Percentiles rank a stretch among this genome's conserved stretches.
phyloP scores from a whole-genome alignment of 2,113 vertebrate genomes.

The Rhinolophus ferrumequinum region DNA sequence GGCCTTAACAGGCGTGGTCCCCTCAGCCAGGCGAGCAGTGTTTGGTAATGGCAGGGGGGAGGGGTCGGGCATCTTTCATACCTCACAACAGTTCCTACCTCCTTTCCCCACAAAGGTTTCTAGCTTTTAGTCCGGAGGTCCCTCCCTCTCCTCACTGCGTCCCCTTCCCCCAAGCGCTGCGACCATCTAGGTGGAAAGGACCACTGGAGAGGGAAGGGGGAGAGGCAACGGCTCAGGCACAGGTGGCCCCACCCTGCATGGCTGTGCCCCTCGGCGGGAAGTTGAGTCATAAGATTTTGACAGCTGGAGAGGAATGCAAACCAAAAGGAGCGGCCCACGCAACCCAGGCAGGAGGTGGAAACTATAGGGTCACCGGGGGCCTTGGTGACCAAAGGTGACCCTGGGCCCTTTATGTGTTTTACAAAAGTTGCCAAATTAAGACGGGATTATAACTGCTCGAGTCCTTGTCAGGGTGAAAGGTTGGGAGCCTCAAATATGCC shows the following conservation, averaged over 20 bases:
- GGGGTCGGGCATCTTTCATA: neutral
- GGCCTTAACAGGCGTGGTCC: neutral
- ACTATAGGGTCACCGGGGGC: slow-evolving; percentile 27
- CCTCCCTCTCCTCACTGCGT: neutral
- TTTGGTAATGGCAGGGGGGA: neutral
- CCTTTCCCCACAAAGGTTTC: neutral
- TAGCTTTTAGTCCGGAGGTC: neutral
- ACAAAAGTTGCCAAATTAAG: slow-evolving; percentile 90
- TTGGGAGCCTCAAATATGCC: slow-evolving; percentile 80
- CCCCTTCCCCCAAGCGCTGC: too few relatives aligned
- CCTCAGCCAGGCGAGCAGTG: neutral
- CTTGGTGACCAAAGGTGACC: slow-evolving; percentile 77
- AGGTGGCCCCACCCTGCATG: too few relatives aligned
- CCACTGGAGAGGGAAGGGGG: neutral
- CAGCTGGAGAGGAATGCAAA: neutral
- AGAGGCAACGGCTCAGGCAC: neutral
- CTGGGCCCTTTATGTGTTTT: slow-evolving; percentile 86
- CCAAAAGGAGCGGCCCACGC: neutral
- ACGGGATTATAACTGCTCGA: slow-evolving; percentile 86
- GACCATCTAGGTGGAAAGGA: too few relatives aligned
- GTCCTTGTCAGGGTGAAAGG: slow-evolving; percentile 82
- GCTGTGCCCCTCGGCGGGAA: neutral
- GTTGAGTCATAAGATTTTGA: neutral
- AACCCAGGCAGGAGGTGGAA: slow-evolving; percentile 13
- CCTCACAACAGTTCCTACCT: neutral